These are phyloP conservation scores for Leptocoma aspasia DNA, from an alignment of 2,113 vertebrate species.

Conservation along the genomic window DNA sequence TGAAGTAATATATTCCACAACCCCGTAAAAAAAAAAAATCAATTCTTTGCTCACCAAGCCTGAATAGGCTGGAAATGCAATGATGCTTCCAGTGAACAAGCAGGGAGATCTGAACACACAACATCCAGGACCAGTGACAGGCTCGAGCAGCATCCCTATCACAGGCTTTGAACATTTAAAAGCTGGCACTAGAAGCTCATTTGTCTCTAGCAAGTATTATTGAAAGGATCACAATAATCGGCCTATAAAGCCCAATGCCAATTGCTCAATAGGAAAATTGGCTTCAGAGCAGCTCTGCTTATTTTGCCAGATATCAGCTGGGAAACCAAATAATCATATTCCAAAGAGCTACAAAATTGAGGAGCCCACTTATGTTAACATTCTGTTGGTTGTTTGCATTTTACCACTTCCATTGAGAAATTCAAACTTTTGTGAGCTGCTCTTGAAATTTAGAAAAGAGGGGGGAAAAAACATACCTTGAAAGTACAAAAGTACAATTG, in stretches of 20 bases:
- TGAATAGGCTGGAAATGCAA: background rate
- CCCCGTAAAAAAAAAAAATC: background rate
- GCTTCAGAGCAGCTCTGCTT: constrained; percentile 1
- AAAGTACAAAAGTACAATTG: background rate
- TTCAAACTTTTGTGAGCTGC: background rate
- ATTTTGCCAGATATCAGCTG: constrained; percentile 27
- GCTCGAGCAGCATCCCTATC: background rate
- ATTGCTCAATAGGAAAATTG: constrained; percentile 31
- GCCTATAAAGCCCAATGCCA: background rate
- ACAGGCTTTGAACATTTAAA: background rate
- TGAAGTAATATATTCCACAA: background rate
- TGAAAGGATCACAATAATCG: background rate
- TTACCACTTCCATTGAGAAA: background rate
- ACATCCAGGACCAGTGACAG: background rate
- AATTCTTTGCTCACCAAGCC: background rate
- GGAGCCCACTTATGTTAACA: background rate
- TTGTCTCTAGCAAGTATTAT: background rate
- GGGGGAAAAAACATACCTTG: background rate
- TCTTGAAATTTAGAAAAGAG: background rate
- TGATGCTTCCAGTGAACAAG: background rate
- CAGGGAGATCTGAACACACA: background rate
- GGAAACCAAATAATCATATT: background rate
- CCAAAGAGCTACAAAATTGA: background rate
- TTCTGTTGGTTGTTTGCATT: background rate
- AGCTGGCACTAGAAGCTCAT: background rate